A percentile compares a stretch with the other conserved stretches of the same genome.
Conservation (phyloP, 2,113 vertebrate genomes). For the Aegithalos caudatus region DNA sequence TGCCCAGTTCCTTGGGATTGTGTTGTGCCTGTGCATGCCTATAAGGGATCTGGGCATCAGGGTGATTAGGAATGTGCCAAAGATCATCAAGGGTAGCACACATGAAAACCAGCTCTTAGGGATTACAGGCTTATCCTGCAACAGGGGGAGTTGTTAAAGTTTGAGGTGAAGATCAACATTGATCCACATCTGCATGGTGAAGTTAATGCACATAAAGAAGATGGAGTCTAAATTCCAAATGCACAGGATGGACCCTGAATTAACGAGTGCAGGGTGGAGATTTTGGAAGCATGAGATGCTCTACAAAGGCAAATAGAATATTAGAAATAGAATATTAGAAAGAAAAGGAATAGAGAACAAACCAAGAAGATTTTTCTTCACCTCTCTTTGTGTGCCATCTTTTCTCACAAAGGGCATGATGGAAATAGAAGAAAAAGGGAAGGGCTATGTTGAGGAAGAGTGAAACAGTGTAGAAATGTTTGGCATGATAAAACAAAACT, state of each 20-base stretch:
- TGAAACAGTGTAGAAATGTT: background rate
- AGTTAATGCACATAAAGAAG: background rate
- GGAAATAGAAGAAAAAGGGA: background rate
- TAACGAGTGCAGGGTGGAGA: background rate
- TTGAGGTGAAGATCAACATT: background rate
- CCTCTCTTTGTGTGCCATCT: background rate
- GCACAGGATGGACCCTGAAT: background rate
- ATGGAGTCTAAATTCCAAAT: background rate
- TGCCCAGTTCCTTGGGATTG: background rate
- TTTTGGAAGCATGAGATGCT: background rate
- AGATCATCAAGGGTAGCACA: background rate
- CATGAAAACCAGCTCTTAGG: background rate
- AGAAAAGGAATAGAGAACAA: background rate
- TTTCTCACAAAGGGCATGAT: background rate
- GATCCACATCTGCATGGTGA: background rate
- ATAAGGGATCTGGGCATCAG: background rate
- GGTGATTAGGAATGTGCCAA: background rate
- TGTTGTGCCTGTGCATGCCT: background rate
- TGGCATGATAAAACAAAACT: background rate
- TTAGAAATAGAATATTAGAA: background rate
- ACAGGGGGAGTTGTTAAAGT: background rate
- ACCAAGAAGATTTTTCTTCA: background rate
- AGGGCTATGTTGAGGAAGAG: background rate
- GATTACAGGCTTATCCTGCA: background rate
- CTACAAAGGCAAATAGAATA: background rate